phyloP scores from a whole-genome alignment of 2,113 vertebrate species.

The Lutjanus erythropterus region DNA sequence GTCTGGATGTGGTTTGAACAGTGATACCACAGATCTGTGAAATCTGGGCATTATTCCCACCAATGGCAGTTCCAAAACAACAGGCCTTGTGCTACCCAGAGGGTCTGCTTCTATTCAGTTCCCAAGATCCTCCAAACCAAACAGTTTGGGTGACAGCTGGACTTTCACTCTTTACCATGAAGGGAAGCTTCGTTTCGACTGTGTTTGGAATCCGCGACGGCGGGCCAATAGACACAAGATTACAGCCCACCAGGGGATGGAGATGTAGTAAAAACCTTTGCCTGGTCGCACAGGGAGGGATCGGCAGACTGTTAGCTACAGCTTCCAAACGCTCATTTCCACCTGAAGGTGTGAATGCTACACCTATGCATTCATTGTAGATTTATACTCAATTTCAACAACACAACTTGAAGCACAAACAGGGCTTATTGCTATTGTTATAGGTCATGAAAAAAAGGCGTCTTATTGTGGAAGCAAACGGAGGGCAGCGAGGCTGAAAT shows the following conservation, averaged over 20 bases:
- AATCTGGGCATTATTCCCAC: constrained; percentile 54
- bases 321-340: constrained; percentile 37
- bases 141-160: constrained; percentile 78
- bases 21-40: constrained; percentile 51
- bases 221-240: constrained; percentile 70
- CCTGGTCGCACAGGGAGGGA: constrained; percentile 6
- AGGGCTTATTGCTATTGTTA: constrained; percentile 1
- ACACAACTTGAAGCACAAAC: constrained; percentile 13
- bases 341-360: constrained; percentile 35
- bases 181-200: constrained; percentile 47
- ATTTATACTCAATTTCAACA: constrained; percentile 39
- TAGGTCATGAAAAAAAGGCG: constrained; percentile 38
- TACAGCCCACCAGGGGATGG: constrained; percentile 38
- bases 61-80: constrained; percentile 48
- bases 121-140: constrained; percentile 64
- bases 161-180: constrained; percentile 61
- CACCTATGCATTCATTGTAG: not conserved
- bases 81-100: constrained; percentile 31
- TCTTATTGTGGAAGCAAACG: constrained; percentile 38
- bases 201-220: constrained; percentile 58
- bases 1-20: constrained; percentile 48
- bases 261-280: constrained; percentile 7
- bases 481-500: constrained; percentile 63
- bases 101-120: constrained; percentile 51
- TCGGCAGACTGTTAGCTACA: not conserved